Conservation (phyloP, 2,888 invertebrate species). For the Tetragonisca angustula region DNA sequence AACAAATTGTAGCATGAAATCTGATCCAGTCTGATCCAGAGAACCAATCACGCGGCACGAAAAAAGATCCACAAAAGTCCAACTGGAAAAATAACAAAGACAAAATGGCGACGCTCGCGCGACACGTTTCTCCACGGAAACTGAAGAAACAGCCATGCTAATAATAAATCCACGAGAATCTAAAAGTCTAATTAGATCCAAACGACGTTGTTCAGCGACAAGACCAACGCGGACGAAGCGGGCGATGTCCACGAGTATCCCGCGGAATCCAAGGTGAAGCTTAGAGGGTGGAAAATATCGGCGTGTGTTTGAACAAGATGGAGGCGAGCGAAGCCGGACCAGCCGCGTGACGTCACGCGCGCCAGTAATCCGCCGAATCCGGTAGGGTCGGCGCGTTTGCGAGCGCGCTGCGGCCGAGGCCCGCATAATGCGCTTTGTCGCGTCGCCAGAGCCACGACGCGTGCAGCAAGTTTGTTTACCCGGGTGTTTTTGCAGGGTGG, state of each 20-base stretch:
- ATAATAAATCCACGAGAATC: too few relatives aligned
- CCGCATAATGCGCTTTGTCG: slow-evolving; percentile 8
- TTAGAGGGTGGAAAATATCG: slow-evolving; percentile 2
- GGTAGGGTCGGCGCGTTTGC: neutral
- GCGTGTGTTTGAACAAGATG: neutral
- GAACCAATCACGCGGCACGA: too few relatives aligned
- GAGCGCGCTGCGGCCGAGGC: neutral
- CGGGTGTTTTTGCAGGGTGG: slow-evolving; percentile 9
- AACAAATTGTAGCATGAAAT: too few relatives aligned
- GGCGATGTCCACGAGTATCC: neutral
- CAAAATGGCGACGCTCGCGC: too few relatives aligned
- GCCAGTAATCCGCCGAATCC: slow-evolving; percentile 45
- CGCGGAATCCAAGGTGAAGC: neutral
- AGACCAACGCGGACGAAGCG: neutral
- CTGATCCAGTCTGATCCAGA: too few relatives aligned
- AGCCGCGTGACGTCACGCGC: slow-evolving; percentile 43
- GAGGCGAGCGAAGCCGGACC: slow-evolving; percentile 23
- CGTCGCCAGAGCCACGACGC: neutral
- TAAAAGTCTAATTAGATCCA: too few relatives aligned
- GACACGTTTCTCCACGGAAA: too few relatives aligned
- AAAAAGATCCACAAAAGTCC: slow-evolving; percentile 42
- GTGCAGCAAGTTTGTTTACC: slow-evolving; percentile 36
- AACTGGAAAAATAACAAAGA: slow-evolving; percentile 54
- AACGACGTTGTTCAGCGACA: neutral
- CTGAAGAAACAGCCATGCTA: too few relatives aligned